These are phyloP conservation scores for Disparrhopalites patrizii DNA, from an alignment of 2,888 invertebrate species.

Conservation along the genomic window DNA sequence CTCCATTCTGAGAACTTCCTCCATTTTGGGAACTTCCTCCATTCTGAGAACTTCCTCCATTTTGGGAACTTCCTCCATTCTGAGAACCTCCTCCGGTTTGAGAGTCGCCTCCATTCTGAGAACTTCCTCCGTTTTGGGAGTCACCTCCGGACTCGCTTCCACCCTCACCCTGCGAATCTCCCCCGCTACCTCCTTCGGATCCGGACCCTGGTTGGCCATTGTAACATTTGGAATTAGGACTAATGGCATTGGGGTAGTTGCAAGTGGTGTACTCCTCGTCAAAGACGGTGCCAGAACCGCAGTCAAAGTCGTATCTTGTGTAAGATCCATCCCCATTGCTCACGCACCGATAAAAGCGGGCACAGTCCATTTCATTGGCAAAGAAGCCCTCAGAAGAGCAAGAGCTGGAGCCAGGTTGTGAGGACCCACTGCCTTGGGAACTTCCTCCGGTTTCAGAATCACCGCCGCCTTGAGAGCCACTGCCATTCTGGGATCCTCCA, in stretches of 20 bases:
- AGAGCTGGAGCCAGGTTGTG: constrained; percentile 21
- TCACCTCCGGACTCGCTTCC: constrained; percentile 6
- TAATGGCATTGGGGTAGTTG: constrained; percentile 22
- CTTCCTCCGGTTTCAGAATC: constrained; percentile 9
- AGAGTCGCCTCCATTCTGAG: constrained; percentile 14
- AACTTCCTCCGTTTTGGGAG: constrained; percentile 4
- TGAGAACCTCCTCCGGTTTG: constrained; percentile 22
- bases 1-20: constrained; percentile 18
- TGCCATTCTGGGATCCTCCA: background rate
- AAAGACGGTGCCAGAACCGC: constrained; percentile 30
- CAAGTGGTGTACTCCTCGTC: constrained; percentile 26
- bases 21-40: constrained; percentile 27
- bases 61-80: constrained; percentile 26
- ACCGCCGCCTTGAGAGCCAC: constrained; percentile 8
- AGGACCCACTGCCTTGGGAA: constrained; percentile 19
- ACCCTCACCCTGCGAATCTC: constrained; percentile 11
- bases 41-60: constrained; percentile 20
- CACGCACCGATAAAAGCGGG: constrained; percentile 40
- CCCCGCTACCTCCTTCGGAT: background rate
- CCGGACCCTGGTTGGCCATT: constrained; percentile 12
- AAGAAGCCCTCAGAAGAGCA: constrained; percentile 39
- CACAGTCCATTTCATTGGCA: constrained; percentile 36
- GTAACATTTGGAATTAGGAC: constrained; percentile 20
- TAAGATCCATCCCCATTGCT: constrained; percentile 22
- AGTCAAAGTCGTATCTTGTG: constrained; percentile 32